phyloP scores from a whole-genome alignment of 2,888 invertebrate species.

The Eustalomyia histrio region DNA sequence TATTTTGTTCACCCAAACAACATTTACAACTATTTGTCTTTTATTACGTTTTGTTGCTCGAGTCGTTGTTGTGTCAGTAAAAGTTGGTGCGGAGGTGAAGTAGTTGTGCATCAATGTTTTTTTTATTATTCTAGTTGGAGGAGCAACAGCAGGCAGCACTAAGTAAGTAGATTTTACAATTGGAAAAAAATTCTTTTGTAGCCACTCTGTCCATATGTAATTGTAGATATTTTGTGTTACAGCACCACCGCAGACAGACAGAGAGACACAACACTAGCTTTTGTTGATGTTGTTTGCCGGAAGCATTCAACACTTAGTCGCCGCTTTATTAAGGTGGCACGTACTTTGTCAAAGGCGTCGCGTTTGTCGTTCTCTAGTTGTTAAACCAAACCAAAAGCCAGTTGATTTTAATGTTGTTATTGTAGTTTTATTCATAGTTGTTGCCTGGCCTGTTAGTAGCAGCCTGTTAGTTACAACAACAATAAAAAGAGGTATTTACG shows the following conservation, averaged over 20 bases:
- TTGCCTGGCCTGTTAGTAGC: slow-evolving; percentile 9
- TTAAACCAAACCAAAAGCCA: slow-evolving; percentile 33
- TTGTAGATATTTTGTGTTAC: neutral
- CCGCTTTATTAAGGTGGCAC: slow-evolving; percentile 75
- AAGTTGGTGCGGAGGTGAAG: slow-evolving; percentile 37
- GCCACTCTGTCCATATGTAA: neutral
- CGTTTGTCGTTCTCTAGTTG: slow-evolving; percentile 42
- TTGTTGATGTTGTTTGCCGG: slow-evolving; percentile 71
- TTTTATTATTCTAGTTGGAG: slow-evolving; percentile 21
- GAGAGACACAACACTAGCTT: slow-evolving; percentile 42
- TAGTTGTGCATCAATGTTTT: slow-evolving; percentile 55
- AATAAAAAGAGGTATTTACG: slow-evolving; percentile 32
- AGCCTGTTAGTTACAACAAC: neutral
- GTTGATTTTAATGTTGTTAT: slow-evolving; percentile 42
- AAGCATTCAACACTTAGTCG: slow-evolving; percentile 76
- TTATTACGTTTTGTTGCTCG: slow-evolving; percentile 10
- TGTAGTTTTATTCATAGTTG: slow-evolving; percentile 35
- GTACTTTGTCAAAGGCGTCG: slow-evolving; percentile 77
- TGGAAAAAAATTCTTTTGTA: slow-evolving; percentile 2
- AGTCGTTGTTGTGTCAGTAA: neutral
- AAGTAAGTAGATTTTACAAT: slow-evolving; percentile 5
- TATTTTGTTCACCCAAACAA: neutral
- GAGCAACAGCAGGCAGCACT: slow-evolving; percentile 17
- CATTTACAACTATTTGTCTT: slow-evolving; percentile 55
- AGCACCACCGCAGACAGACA: neutral